Evolutionary conservation across 2,888 invertebrate genomes (phyloP), one percentile per base, ranked within the genome.

Genomic region (Eulithis testata): DNA sequence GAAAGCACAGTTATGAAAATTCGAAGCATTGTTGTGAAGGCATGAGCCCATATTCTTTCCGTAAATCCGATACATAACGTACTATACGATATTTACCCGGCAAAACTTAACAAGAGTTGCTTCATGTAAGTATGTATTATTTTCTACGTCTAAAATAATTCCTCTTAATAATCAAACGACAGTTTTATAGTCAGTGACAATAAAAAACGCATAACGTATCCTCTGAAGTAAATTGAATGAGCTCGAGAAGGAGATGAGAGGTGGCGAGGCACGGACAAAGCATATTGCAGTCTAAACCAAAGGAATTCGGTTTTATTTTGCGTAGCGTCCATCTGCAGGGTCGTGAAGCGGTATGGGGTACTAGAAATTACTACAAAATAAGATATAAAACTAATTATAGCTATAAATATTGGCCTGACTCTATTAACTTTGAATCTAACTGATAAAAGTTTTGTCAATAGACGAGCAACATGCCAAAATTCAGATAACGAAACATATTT

Each of bases 141-240:
- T 70, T 70, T 70, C 59, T 63, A 73, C 76, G 66, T 76, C 74
- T 75, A 74, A 78, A 82, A 82, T 79, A 78, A 82, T 81, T 77
- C 74, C 70, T 82, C 76, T 81, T 83, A 85, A 83, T 82, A 82
- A 89, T 84, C 79, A 80, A 83, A 83, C 77, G 84, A 85, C 87
- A 81, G 73, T 87, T 89, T 89, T 88, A 89, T 91, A 83, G 89
- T 81, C 72, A 78, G 75, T 67, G 79, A 84, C 84, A 90, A 91
- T 91, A 91, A 91, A 91, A 91, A 90, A 90, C 84, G 81, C 86
- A 89, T 91, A 90, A 91, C 87, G 84, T 83, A 84, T 81, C 74
- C 72, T 77, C 73, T 81, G 84, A 78, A 83, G 81, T 83, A 90
- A 90, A 91, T 91, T 91, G 89, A 89, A 91, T 90, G 85, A 78